A percentile compares a stretch with the other conserved stretches of the same genome.
Evolutionary conservation across 1,140 invertebrate species (phyloP).

Genomic region (Samia ricini): DNA sequence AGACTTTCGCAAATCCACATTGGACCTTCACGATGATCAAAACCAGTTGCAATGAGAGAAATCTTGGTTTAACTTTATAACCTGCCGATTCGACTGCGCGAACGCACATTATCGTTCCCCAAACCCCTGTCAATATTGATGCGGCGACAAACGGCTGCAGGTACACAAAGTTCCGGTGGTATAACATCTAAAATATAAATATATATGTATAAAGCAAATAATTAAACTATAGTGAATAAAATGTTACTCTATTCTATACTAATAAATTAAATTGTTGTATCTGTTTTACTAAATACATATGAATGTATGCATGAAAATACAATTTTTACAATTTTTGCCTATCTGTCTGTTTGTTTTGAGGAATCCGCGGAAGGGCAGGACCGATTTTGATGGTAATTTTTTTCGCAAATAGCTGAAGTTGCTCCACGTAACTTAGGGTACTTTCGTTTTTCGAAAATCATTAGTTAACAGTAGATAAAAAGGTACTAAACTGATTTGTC

Average conservation of each 20-base stretch:
- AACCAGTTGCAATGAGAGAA: slow-evolving; percentile 76
- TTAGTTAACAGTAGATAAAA: too few species aligned
- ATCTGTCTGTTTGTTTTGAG: too few species aligned
- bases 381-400: too few species aligned
- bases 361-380: too few species aligned
- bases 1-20: slow-evolving; percentile 64
- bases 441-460: too few species aligned
- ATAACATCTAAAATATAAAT: slow-evolving; percentile 77
- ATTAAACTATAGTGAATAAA: neutral
- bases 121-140: slow-evolving; percentile 81
- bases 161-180: slow-evolving; percentile 79
- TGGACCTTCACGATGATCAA: slow-evolving; percentile 79
- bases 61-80: slow-evolving; percentile 63
- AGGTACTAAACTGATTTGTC: too few species aligned
- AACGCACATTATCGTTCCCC: slow-evolving; percentile 80
- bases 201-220: neutral
- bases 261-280: too few species aligned
- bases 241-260: neutral
- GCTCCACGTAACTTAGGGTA: too few species aligned
- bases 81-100: slow-evolving; percentile 69
- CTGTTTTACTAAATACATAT: too few species aligned
- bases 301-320: too few species aligned
- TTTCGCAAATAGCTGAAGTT: too few species aligned
- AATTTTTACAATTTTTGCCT: too few species aligned
- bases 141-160: slow-evolving; percentile 79